Conservation (phyloP, 2,113 vertebrate genomes). For the Aplodontia rufa region DNA sequence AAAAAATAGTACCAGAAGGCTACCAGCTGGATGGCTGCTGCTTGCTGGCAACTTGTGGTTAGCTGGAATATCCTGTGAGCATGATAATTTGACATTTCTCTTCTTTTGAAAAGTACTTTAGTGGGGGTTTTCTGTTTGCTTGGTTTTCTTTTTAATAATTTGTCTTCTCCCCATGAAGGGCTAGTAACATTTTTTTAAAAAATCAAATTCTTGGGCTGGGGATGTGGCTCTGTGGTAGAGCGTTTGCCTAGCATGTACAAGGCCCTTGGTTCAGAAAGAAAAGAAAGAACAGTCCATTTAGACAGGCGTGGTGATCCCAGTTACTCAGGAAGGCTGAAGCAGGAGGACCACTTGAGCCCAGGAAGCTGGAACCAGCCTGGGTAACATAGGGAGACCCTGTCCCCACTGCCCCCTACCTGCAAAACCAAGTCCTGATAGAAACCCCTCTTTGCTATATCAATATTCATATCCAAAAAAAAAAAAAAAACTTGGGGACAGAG, state of each 20-base stretch:
- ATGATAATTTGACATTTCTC: not conserved
- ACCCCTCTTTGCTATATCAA: not conserved
- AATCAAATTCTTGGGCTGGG: not conserved
- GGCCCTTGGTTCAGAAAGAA: too few relatives aligned
- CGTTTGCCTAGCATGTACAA: too few relatives aligned
- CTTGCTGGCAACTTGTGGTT: not conserved
- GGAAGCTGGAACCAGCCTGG: not conserved
- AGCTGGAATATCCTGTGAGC: not conserved
- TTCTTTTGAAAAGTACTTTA: slow-evolving; percentile 12
- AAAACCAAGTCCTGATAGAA: not conserved
- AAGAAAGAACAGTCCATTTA: not conserved
- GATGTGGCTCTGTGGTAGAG: too few relatives aligned
- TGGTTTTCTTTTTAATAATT: not conserved
- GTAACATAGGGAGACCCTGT: too few relatives aligned
- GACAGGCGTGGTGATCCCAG: not conserved
- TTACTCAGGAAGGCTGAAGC: not conserved
- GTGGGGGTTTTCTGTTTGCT: not conserved
- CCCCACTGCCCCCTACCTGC: too few relatives aligned
- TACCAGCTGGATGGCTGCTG: not conserved
- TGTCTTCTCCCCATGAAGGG: not conserved
- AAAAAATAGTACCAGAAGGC: not conserved
- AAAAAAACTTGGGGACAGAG: not conserved
- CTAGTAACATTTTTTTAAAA: not conserved
- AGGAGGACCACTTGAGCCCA: not conserved
- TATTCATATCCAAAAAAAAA: fast-evolving